Evolutionary conservation across 2,113 vertebrate species (phyloP).

Genomic region (Amblyornis subalaris): DNA sequence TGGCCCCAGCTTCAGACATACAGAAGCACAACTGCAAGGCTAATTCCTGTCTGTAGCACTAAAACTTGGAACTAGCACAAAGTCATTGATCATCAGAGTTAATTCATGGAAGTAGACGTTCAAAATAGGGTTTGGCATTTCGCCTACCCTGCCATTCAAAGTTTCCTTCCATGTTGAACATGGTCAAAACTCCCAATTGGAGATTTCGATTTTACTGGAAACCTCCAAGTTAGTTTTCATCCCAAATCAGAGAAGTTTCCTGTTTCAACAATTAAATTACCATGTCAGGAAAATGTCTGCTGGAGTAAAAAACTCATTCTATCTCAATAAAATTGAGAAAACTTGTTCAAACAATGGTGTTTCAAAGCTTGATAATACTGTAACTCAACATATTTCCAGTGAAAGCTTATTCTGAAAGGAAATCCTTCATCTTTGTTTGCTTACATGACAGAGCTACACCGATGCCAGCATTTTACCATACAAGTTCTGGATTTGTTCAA

Average conservation of each 20-base stretch:
- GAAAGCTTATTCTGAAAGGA: neutral
- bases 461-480: neutral
- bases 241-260: neutral
- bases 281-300: neutral
- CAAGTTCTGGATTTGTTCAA: neutral
- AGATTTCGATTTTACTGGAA: neutral
- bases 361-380: neutral
- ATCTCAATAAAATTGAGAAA: neutral
- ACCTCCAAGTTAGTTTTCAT: neutral
- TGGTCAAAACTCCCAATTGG: neutral
- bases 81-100: neutral
- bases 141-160: neutral
- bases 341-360: neutral
- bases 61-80: neutral
- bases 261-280: neutral
- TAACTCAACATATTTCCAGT: neutral
- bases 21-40: neutral
- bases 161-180: neutral
- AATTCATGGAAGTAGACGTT: neutral
- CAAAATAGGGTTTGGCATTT: neutral
- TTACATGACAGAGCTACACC: neutral
- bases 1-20: neutral
- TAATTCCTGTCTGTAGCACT: rapidly evolving
- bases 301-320: neutral
- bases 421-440: neutral